Base-by-base conservation (phyloP, 2,113 vertebrate species). In the Limanda limanda region DNA sequence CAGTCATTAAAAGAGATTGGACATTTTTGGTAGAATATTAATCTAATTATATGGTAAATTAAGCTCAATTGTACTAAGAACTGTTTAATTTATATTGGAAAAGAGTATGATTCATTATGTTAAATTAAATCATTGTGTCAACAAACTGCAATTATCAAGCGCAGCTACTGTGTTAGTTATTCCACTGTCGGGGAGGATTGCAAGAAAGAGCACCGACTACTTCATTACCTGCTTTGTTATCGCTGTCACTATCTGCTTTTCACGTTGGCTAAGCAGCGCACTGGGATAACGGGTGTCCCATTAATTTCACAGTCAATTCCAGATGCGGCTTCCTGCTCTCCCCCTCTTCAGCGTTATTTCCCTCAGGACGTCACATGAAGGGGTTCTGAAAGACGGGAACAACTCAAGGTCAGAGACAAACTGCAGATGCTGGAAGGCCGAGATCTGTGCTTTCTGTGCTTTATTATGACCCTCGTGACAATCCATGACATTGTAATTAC, bases 371-470 rank as follows among this genome's bases (percentile, higher is more conserved):
- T 48, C 14, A 76, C 74, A 74, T 3, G 31, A 76, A 58, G 56
- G 56, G 58, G 24, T 77, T 70, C 61, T 84, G 82, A 77, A 76
- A 86, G 67, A 73, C 57, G 42, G 73, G 81, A 76, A 77, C 78
- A 89, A 91, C 87, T 83, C 57, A 91, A 92, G 87, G 91, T 93
- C 91, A 91, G 57, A 55, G 21, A 73, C 68, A 81, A 71, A 85
- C 71, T 56, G 55, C 40, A 73, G 21, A 71, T 31, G 61, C 64
- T 58, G 60, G 48, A 68, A 79, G 61, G 72, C 42, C 35, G 71
- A 57, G 74, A 51, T 42, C 60, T 40, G 37, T 51, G 52, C 60
- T 88, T 63, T 42, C 60, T 40, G 37, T 51, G 52, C 60, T 88
- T 63, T 40, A 85, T 82, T 76, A 76, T 78, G 79, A 63, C 31